Evolutionary conservation across 2,888 invertebrate species (phyloP).

Genomic region (Thyatira batis): DNA sequence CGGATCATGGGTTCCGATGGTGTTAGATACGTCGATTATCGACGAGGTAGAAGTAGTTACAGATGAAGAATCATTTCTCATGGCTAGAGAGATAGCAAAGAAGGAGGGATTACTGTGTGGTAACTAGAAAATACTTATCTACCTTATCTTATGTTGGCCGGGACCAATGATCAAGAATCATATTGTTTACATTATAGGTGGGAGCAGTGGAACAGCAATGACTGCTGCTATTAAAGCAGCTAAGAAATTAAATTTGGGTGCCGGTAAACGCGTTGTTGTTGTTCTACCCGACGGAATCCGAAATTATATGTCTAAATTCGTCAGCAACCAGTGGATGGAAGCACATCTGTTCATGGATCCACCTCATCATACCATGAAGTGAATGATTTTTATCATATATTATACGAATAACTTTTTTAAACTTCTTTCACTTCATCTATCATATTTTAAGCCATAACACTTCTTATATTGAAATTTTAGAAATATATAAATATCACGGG

Average conservation of each 20-base stretch:
- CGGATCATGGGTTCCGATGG: slow-evolving; percentile 95
- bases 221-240: slow-evolving; percentile 59
- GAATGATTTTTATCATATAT: slow-evolving; percentile 63
- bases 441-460: too few species aligned
- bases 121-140: slow-evolving; percentile 42
- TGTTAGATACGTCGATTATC: slow-evolving; percentile 87
- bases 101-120: slow-evolving; percentile 95
- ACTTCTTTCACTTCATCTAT: too few species aligned
- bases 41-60: slow-evolving; percentile 91
- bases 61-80: slow-evolving; percentile 89
- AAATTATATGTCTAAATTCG: slow-evolving; percentile 97
- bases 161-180: background rate
- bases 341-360: slow-evolving; percentile 40
- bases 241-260: slow-evolving; percentile 85
- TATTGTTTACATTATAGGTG: slow-evolving; percentile 51
- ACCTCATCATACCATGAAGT: slow-evolving; percentile 39
- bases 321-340: slow-evolving; percentile 95
- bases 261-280: slow-evolving; percentile 88
- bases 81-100: slow-evolving; percentile 90
- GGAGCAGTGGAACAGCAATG: slow-evolving; percentile 92
- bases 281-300: slow-evolving; percentile 95
- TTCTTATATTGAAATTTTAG: too few species aligned
- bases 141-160: background rate
- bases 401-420: too few species aligned
- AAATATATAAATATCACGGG: too few species aligned